Base-by-base conservation (phyloP, 2,888 invertebrate genomes). In the Criorhina ranunculi region DNA sequence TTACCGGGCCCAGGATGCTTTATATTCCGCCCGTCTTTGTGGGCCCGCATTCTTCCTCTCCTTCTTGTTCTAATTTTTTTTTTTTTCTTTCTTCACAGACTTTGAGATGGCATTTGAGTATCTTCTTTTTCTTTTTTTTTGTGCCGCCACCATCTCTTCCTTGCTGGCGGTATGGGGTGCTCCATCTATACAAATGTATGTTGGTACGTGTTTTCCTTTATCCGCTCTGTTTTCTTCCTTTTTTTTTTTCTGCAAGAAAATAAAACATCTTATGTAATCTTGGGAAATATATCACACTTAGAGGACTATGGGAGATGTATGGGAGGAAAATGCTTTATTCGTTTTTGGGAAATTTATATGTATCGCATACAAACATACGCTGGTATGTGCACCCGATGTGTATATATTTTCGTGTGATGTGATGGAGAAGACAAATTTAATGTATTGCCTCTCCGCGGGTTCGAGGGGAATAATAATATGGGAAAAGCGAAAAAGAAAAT, bases 221-320 rank as follows among this genome's bases (percentile, higher is more conserved):
- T 85, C 85, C 85, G 59, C 62, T 79, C 66, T 72, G 75, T 76
- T 73, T 69, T 85, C 75, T 75, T 75, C 85, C 79, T 85, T 85
- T 79, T 73, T 24, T 73, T 24, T 24, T 83, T 44, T 60, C 59
- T 55, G 72, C 60, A 85, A 75, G 79, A 85, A 89, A 89, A 89
- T 89, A 89, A 90, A 90, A 88, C 89, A 91, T 90, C 90, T 90
- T 90, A 91, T 90, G 90, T 91, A 91, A 91, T 91, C 91, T 91
- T 89, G 88, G 89, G 89, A 91, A 90, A 91, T 92, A 91, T 91
- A 91, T 91, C 92, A 91, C 91, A 92, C 91, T 92, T 92, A 92
- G 89, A 89, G 89, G 88, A 86, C 87, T 87, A 87, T 64, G 75
- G 77, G 79, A 81, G 86, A 87, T 87, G 89, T 67, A 87, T 87